Evolutionary conservation across 2,113 vertebrate genomes (phyloP).

Genomic region (Lepidothrix coronata): DNA sequence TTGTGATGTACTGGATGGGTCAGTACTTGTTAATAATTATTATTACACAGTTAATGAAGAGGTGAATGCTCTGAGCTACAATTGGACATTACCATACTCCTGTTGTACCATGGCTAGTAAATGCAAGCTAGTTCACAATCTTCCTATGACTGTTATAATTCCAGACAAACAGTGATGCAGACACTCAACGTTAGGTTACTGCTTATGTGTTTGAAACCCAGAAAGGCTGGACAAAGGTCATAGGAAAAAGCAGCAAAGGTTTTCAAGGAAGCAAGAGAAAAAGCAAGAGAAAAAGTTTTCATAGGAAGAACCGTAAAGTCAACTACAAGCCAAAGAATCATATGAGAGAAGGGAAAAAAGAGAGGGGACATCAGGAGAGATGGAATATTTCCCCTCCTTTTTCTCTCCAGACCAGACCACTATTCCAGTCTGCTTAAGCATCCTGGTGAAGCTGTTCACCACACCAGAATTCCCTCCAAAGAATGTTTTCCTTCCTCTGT

Average conservation of each 20-base stretch:
- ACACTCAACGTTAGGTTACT: background rate
- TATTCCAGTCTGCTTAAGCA: background rate
- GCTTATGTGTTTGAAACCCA: background rate
- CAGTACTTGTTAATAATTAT: background rate
- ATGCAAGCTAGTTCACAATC: background rate
- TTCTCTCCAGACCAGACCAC: background rate
- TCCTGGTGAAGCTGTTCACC: background rate
- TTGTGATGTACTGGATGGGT: background rate
- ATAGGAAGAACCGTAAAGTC: background rate
- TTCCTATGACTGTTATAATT: background rate
- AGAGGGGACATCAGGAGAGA: background rate
- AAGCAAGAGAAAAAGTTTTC: background rate
- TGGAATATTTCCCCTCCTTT: background rate
- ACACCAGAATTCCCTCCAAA: background rate
- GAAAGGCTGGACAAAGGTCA: background rate
- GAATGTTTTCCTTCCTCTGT: background rate
- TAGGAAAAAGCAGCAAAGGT: background rate
- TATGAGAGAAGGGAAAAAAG: background rate
- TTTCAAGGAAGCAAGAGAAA: background rate
- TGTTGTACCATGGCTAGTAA: background rate
- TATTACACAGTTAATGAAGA: background rate
- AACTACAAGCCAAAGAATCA: background rate
- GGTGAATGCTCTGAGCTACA: background rate
- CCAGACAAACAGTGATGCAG: background rate
- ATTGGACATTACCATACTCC: background rate